Conservation (phyloP, 2,888 invertebrate genomes). For the Drosophila testacea region DNA sequence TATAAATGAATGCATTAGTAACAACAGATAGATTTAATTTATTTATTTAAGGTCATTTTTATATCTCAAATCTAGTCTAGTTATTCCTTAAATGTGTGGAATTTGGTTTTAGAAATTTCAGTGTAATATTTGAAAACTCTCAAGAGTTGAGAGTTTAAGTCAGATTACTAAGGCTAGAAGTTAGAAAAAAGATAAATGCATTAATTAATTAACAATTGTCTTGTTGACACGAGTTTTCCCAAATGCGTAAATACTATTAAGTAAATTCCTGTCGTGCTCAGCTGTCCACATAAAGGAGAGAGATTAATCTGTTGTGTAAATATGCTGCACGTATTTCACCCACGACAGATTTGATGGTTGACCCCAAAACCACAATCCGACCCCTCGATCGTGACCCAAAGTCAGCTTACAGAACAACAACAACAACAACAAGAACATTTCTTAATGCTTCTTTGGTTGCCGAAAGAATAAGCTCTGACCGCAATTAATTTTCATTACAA, state of each 20-base stretch:
- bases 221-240: constrained; percentile 9
- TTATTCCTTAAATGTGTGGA: no score
- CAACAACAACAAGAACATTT: constrained; percentile 7
- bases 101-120: no score
- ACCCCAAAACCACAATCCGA: constrained; percentile 8
- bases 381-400: constrained; percentile 16
- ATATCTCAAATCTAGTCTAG: no score
- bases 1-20: no score
- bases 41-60: no score
- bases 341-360: constrained; percentile 24
- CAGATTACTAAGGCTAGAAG: no score
- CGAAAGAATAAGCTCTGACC: constrained; percentile 31
- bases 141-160: no score
- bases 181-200: background rate
- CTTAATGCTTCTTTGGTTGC: constrained; percentile 44
- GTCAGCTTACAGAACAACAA: constrained; percentile 30
- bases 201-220: background rate
- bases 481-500: constrained; percentile 78
- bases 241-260: constrained; percentile 11
- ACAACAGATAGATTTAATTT: no score
- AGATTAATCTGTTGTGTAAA: constrained; percentile 67
- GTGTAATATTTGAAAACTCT: no score
- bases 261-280: background rate
- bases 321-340: constrained; percentile 58
- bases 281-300: constrained; percentile 23